These are phyloP conservation scores for Dryobotodes eremita DNA, from an alignment of 2,888 invertebrate species.

Conservation along the genomic window DNA sequence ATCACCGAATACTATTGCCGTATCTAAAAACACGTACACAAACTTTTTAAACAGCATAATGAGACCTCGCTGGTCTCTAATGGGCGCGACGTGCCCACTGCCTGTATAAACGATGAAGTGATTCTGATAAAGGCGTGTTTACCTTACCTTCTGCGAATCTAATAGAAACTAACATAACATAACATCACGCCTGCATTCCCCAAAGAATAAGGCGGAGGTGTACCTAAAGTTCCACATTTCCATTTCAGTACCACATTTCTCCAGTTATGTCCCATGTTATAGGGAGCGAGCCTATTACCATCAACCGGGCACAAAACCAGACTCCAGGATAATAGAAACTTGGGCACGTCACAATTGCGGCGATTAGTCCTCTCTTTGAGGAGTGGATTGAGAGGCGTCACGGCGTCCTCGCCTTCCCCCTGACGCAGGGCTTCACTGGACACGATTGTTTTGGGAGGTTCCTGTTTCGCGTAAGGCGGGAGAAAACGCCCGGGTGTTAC, in stretches of 20 bases:
- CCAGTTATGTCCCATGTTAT: too few relatives aligned
- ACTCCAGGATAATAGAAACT: neutral
- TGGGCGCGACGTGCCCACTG: slow-evolving; percentile 53
- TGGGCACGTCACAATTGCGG: too few relatives aligned
- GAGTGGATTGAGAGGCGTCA: too few relatives aligned
- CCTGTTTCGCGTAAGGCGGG: too few relatives aligned
- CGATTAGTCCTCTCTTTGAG: too few relatives aligned
- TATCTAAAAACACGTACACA: slow-evolving; percentile 48
- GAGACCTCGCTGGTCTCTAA: slow-evolving; percentile 48
- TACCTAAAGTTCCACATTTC: too few relatives aligned
- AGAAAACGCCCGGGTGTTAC: too few relatives aligned
- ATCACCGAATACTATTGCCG: slow-evolving; percentile 29
- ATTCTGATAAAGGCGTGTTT: slow-evolving; percentile 58
- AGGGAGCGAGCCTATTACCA: neutral
- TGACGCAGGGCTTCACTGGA: too few relatives aligned
- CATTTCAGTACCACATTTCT: too few relatives aligned
- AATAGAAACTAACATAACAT: slow-evolving; percentile 6
- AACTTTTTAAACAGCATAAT: slow-evolving; percentile 54
- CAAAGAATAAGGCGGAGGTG: neutral
- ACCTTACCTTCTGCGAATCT: slow-evolving; percentile 35
- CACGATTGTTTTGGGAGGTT: too few relatives aligned
- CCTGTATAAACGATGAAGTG: slow-evolving; percentile 7
- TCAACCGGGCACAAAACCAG: neutral
- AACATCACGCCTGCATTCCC: neutral
- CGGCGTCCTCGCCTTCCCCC: too few relatives aligned